phyloP scores from a whole-genome alignment of 2,888 invertebrate genomes.

The Nomada ruficornis region DNA sequence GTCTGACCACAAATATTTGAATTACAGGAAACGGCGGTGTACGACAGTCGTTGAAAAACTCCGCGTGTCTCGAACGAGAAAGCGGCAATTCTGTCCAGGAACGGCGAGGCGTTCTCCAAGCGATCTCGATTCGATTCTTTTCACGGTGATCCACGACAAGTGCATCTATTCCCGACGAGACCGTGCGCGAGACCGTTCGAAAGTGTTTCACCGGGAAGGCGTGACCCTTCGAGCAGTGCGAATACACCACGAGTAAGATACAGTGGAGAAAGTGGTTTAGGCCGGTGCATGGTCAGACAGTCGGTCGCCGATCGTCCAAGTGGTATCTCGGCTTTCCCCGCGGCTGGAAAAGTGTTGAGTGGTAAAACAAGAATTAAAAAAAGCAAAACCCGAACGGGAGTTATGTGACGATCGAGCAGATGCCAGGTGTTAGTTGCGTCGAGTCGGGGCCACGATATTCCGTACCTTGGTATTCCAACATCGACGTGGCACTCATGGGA shows the following conservation, averaged over 20 bases:
- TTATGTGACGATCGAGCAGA: conserved; percentile 66
- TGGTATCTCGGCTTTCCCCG: conserved; percentile 6
- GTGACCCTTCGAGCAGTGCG: conserved; percentile 43
- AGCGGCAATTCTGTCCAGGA: conserved; percentile 18
- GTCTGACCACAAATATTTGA: conserved; percentile 55
- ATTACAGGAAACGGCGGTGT: conserved; percentile 55
- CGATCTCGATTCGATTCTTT: background rate
- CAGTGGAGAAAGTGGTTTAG: conserved; percentile 60
- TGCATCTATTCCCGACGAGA: conserved; percentile 27
- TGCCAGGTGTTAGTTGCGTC: conserved; percentile 75
- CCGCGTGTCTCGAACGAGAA: conserved; percentile 18
- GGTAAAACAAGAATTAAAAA: conserved; percentile 5
- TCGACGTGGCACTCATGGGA: conserved; percentile 84
- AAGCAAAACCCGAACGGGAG: conserved; percentile 26
- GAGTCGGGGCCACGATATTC: conserved; percentile 71
- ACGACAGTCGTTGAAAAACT: conserved; percentile 20
- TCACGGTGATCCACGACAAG: conserved; percentile 16
- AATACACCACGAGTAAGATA: conserved; percentile 11
- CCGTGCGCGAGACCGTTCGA: conserved; percentile 41
- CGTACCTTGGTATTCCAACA: conserved; percentile 72
- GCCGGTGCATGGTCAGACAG: conserved; percentile 58
- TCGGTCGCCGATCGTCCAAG: background rate
- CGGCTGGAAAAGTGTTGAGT: conserved; percentile 34
- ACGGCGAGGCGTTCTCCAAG: conserved; percentile 12
- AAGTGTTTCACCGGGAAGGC: conserved; percentile 31